These are phyloP conservation scores for Thomomys bottae DNA, from an alignment of 2,113 vertebrate species.

Conservation along the genomic window DNA sequence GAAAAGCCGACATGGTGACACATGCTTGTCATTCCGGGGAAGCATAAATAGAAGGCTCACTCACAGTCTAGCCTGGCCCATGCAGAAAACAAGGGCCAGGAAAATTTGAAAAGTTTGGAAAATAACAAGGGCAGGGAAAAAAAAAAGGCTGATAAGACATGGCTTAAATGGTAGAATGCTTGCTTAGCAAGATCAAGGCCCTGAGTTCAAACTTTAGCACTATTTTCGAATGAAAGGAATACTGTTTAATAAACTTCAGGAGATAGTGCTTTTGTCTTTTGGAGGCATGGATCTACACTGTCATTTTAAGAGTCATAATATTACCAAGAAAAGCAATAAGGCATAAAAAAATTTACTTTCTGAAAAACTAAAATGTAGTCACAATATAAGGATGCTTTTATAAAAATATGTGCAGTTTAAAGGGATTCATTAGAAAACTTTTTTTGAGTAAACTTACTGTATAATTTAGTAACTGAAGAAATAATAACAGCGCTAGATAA, in stretches of 20 bases:
- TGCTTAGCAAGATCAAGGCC: no score
- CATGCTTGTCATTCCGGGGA: no score
- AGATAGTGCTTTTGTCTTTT: background rate
- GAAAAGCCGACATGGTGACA: no score
- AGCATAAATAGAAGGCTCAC: no score
- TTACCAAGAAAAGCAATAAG: background rate
- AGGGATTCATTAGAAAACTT: constrained; percentile 31
- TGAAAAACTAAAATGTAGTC: background rate
- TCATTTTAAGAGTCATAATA: background rate
- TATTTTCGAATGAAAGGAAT: no score
- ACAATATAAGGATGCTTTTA: constrained; percentile 38
- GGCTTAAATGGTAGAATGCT: no score
- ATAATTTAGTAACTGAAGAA: constrained; percentile 14
- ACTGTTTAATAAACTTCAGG: background rate
- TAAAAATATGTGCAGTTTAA: background rate
- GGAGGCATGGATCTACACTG: background rate
- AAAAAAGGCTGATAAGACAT: no score
- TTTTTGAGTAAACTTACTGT: constrained; percentile 37
- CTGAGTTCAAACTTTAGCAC: no score
- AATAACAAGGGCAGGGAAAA: no score
- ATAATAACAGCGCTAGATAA: constrained; percentile 2
- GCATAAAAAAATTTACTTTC: background rate
- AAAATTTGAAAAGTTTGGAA: no score
- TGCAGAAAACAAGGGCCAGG: no score
- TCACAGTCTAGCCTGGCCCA: no score